Percentiles rank a stretch among this genome's conserved stretches.
Evolutionary conservation across 2,888 invertebrate genomes (phyloP).

Genomic region (Tanypteryx hageni): DNA sequence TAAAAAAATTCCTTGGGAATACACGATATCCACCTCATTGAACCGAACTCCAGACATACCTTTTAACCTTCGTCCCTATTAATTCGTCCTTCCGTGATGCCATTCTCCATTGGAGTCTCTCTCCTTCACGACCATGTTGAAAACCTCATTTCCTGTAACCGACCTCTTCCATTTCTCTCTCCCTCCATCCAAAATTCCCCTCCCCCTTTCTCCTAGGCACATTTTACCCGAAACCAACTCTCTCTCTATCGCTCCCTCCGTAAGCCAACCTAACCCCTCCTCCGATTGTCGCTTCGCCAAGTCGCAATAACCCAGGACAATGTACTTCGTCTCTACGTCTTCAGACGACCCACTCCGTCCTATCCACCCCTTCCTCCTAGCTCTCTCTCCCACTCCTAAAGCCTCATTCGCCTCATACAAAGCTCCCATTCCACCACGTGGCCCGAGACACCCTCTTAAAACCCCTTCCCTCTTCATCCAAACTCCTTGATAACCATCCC

Average conservation of each 20-base stretch:
- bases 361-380: too few relatives aligned
- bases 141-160: conserved; percentile 23
- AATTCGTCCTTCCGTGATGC: neutral
- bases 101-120: neutral
- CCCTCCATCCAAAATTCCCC: neutral
- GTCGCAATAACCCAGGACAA: conserved; percentile 54
- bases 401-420: conserved; percentile 5
- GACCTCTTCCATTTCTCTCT: neutral
- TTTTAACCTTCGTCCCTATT: conserved; percentile 11
- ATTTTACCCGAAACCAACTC: neutral
- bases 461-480: neutral
- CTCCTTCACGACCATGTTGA: neutral
- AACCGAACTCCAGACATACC: neutral
- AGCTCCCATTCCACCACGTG: neutral
- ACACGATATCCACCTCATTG: conserved; percentile 15
- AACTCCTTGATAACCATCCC: neutral
- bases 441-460: neutral
- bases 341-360: neutral
- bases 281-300: conserved; percentile 13
- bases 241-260: neutral
- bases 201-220: neutral
- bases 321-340: neutral
- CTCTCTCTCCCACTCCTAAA: neutral
- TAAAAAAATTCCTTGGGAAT: neutral
- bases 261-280: neutral